Evolutionary conservation across 2,888 invertebrate genomes (phyloP), one percentile per base, ranked within the genome.

Genomic region (Stegophylla sp.): DNA sequence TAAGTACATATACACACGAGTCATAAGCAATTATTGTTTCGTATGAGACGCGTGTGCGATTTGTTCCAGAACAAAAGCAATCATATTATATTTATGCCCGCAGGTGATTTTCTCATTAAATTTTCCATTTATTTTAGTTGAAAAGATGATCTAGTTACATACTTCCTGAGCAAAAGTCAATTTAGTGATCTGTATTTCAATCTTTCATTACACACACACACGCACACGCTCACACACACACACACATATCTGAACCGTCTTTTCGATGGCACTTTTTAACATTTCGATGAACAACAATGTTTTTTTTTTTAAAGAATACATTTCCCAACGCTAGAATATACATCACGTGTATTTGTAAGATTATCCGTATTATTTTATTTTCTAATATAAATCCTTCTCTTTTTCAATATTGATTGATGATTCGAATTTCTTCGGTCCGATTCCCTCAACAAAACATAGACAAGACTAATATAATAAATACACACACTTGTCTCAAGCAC

Each of bases 71-170:
- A 13, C 2, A 10, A 41, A 56, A 23, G 56, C 7, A 71, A 72
- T 26, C 15, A 17, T 48, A 12, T 23, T 15, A 17, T 13, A 9
- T 15, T 4, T 15, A 45, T 15, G 10, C 1, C 15, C 34, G 20
- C 20, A 63, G 34, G 48, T 48, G 63, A 48, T 74, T 63, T 74
- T 20, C 34, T 63, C 20, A 34, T 74, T 17, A 48, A 4, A 63
- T 74, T 51, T 74, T 28, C 48, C 28, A 15, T 73, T 61, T n/a
- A 61, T 73, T 73, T 61, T 73, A 61, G 61, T 63, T 74, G 45
- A 48, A 63, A 73, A 43, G 12, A 61, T n/a, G 13, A 61, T 45
- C 61, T 45, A 45, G 45, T 74, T 48, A 41, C 56, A 56, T 3
- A 45, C 45, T 45, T 45, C 12, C 5, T 9, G n/a, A 48, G 48